These are phyloP conservation scores for Daktulosphaira vitifoliae DNA, from an alignment of 1,140 invertebrate genomes.

Conservation along the genomic window DNA sequence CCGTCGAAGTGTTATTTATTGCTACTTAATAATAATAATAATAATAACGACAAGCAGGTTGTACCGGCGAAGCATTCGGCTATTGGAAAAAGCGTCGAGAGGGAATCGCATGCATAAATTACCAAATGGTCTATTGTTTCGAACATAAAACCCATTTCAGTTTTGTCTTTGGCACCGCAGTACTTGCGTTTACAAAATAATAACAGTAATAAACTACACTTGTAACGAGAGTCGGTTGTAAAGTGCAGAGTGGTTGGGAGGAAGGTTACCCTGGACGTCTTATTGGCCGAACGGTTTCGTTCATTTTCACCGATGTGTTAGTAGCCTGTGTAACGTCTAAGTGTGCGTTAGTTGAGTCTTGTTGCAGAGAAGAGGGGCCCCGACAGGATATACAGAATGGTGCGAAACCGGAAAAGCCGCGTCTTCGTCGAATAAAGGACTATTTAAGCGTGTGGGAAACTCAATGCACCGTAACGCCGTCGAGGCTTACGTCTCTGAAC, in stretches of 20 bases:
- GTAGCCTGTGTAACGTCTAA: slow-evolving; percentile 3
- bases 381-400: slow-evolving; percentile 30
- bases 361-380: slow-evolving; percentile 5
- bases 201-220: too few relatives aligned
- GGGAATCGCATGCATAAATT: too few relatives aligned
- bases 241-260: neutral
- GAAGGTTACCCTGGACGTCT: neutral
- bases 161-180: too few relatives aligned
- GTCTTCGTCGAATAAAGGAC: slow-evolving; percentile 31
- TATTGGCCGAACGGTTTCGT: slow-evolving; percentile 5
- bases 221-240: too few relatives aligned
- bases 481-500: slow-evolving; percentile 18
- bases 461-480: slow-evolving; percentile 32
- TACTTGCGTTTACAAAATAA: too few relatives aligned
- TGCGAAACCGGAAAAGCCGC: slow-evolving; percentile 34
- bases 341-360: slow-evolving; percentile 6
- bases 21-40: too few relatives aligned
- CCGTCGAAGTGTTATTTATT: too few relatives aligned
- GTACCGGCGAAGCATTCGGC: too few relatives aligned
- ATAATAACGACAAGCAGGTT: too few relatives aligned
- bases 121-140: too few relatives aligned
- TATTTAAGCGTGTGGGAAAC: slow-evolving; percentile 33
- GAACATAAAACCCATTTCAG: too few relatives aligned
- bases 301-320: neutral
- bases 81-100: too few relatives aligned